These are phyloP conservation scores for Acanthisitta chloris DNA, from an alignment of 2,113 vertebrate species.

Conservation along the genomic window DNA sequence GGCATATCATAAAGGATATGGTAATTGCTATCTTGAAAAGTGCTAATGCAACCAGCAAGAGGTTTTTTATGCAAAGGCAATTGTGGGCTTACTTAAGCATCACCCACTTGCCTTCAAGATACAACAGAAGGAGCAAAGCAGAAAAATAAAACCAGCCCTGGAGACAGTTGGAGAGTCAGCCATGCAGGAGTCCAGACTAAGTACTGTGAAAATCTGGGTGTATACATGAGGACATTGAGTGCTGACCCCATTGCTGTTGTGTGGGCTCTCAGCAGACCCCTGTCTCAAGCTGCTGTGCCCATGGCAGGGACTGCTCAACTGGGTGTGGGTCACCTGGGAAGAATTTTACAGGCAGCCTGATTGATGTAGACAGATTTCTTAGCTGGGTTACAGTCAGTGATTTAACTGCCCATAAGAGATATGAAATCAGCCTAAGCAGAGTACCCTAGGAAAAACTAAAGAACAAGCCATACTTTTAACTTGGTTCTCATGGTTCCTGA, in stretches of 20 bases:
- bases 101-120: background rate
- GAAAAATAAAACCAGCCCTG: background rate
- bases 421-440: background rate
- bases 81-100: background rate
- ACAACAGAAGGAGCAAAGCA: background rate
- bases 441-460: background rate
- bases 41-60: background rate
- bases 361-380: background rate
- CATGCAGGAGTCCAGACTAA: background rate
- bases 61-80: background rate
- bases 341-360: background rate
- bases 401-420: background rate
- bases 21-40: background rate
- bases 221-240: fast-evolving
- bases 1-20: background rate
- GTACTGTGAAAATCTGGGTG: background rate
- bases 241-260: fast-evolving
- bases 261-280: background rate
- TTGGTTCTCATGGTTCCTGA: background rate
- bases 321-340: background rate
- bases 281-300: background rate
- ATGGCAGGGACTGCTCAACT: background rate
- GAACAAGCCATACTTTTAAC: background rate
- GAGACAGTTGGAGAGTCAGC: background rate
- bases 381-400: background rate